Percentiles rank a stretch among this genome's conserved stretches.
These are phyloP conservation scores for Mus minutoides DNA, from an alignment of 2,797 vertebrate species.

Conservation along the genomic window DNA sequence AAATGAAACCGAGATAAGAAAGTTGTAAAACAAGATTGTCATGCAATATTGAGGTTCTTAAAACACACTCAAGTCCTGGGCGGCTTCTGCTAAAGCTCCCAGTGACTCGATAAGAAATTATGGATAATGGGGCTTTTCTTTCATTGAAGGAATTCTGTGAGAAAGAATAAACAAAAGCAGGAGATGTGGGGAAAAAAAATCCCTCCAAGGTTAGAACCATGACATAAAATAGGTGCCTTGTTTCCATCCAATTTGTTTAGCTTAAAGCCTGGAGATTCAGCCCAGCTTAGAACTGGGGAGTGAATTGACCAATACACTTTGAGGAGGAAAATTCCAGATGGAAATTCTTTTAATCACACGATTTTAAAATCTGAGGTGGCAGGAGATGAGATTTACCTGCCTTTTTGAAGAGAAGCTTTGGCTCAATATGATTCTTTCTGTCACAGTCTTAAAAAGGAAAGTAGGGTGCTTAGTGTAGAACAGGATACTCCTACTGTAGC, in stretches of 20 bases:
- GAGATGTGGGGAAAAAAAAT: slow-evolving; percentile 55
- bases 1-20: slow-evolving; percentile 87
- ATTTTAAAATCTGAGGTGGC: neutral
- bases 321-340: neutral
- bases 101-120: slow-evolving; percentile 83
- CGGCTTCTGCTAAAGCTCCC: slow-evolving; percentile 80
- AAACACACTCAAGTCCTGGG: slow-evolving; percentile 75
- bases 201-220: slow-evolving; percentile 63
- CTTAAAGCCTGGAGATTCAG: slow-evolving; percentile 15
- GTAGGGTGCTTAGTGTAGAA: neutral
- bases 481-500: neutral
- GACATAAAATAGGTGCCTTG: neutral
- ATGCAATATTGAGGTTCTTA: slow-evolving; percentile 78
- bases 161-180: slow-evolving; percentile 70
- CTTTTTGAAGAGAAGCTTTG: neutral
- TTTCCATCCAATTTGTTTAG: slow-evolving; percentile 34
- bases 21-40: slow-evolving; percentile 85
- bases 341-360: slow-evolving; percentile 38
- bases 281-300: slow-evolving; percentile 16
- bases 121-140: slow-evolving; percentile 81
- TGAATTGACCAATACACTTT: slow-evolving; percentile 3
- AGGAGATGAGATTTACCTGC: neutral
- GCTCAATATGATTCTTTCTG: neutral
- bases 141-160: slow-evolving; percentile 74
- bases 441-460: neutral